Evolutionary conservation across 2,888 invertebrate species (phyloP), one percentile per base, ranked within the genome.

Genomic region (Drosophila fulvimacula): DNA sequence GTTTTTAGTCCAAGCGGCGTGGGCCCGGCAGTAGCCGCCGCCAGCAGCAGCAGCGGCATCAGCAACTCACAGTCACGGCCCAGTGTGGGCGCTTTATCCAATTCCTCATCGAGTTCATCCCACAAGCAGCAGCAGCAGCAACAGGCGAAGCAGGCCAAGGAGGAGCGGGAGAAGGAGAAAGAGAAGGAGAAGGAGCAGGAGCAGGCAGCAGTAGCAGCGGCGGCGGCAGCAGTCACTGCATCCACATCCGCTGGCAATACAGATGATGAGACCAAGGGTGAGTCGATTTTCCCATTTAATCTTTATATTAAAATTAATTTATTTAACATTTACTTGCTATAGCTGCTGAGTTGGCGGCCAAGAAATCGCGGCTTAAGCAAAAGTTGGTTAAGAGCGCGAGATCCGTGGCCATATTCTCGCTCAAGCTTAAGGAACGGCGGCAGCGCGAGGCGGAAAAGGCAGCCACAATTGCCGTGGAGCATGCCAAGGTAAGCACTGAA

Each of bases 381-480:
- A 95, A 95, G 79, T 91, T 97, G 30, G 96, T 97, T 92, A 97
- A 97, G 92, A 94, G 97, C 56, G 97, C 97, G 7, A 94, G 97
- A 15, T 96, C 96, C 0, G 97, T 97, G 46, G 97, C 97, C 6
- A 96, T 97, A 89, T 97, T 97, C 93, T 97, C 97, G 6, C 93
- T 97, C 55, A 97, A 97, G 63, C 93, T 97, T 72, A 95, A 95
- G 85, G 95, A 95, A 85, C 93, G 96, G n/a, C 93, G 96, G 59
- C 96, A 96, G 62, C 93, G 96, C 34, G 97, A 97, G 89, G 96
- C 96, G 0, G 95, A 95, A 70, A 93, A 93, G 59, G 95, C 95
- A 66, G 95, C 95, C 32, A 94, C 94, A 67, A 95, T 94, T 69
- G 94, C 94, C 27, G 93, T 94, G 75, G 93, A 94, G 85, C 93